Evolutionary conservation across 2,113 vertebrate genomes (phyloP).

Genomic region (Vulpes lagopus): DNA sequence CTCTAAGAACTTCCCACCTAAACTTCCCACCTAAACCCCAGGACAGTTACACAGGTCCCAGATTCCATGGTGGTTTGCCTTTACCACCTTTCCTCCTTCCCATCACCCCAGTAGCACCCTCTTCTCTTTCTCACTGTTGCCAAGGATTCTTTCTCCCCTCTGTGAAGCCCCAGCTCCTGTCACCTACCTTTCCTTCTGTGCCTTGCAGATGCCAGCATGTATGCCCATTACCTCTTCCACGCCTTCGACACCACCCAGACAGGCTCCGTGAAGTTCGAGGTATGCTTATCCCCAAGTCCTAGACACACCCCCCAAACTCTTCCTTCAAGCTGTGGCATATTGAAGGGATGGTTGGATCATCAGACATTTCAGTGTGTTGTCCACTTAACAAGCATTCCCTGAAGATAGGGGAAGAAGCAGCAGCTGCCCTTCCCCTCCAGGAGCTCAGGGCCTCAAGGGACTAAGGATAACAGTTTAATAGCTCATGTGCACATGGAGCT

Average conservation of each 20-base stretch:
- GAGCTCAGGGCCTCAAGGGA: neutral
- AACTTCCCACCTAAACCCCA: neutral
- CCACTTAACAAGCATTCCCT: neutral
- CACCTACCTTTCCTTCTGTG: conserved; percentile 56
- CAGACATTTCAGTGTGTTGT: neutral
- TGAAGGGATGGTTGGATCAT: neutral
- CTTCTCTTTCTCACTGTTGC: neutral
- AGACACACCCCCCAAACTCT: neutral
- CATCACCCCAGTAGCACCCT: neutral
- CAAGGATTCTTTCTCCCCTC: fast-evolving
- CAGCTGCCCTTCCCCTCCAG: neutral
- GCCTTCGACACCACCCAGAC: conserved; percentile 95
- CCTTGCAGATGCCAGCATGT: conserved; percentile 95
- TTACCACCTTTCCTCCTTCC: neutral
- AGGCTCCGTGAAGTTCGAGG: conserved; percentile 98
- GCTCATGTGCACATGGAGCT: fast-evolving
- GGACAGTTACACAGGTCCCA: neutral
- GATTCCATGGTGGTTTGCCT: neutral
- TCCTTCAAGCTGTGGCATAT: neutral
- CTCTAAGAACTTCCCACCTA: neutral
- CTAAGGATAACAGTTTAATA: neutral
- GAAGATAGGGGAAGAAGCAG: neutral
- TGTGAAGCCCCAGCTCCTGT: neutral
- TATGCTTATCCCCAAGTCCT: conserved; percentile 74
- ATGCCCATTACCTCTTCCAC: conserved; percentile 98